Evolutionary conservation across 1,140 invertebrate species (phyloP).

Genomic region (Drosophila tsacasi): DNA sequence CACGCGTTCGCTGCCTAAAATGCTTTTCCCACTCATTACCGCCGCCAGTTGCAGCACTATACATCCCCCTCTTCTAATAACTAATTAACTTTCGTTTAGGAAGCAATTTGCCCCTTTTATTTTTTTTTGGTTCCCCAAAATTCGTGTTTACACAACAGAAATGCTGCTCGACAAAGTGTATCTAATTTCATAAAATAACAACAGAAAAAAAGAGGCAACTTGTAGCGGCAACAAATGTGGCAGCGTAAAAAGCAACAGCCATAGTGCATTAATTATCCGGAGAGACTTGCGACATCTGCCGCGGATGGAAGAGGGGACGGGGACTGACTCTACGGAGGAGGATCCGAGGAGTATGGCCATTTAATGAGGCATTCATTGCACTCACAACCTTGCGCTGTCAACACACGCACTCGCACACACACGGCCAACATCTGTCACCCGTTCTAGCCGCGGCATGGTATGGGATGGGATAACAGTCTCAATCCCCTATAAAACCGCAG

Average conservation of each 20-base stretch:
- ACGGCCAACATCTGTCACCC: conserved; percentile 79
- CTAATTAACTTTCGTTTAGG: conserved; percentile 79
- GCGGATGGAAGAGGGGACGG: conserved; percentile 10
- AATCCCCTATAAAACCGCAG: conserved; percentile 57
- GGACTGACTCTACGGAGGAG: neutral
- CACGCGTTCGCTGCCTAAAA: conserved; percentile 56
- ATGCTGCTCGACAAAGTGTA: conserved; percentile 75
- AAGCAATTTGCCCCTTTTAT: conserved; percentile 49
- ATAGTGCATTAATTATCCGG: conserved; percentile 80
- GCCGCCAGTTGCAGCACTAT: conserved; percentile 9
- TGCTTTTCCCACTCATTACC: conserved; percentile 73
- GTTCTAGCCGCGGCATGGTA: conserved; percentile 25
- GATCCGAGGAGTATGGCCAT: conserved; percentile 32
- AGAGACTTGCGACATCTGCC: conserved; percentile 76
- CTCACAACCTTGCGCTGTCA: conserved; percentile 79
- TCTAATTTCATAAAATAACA: conserved; percentile 74
- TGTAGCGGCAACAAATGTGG: conserved; percentile 57
- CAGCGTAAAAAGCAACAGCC: conserved; percentile 80
- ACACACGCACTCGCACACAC: conserved; percentile 50
- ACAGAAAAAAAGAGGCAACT: conserved; percentile 37
- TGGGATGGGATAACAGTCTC: conserved; percentile 1
- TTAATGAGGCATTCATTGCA: conserved; percentile 84
- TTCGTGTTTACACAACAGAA: conserved; percentile 75
- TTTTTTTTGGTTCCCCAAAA: conserved; percentile 42
- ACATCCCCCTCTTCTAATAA: conserved; percentile 29